Percentiles rank a stretch among this genome's conserved stretches.
Evolutionary conservation across 2,113 vertebrate genomes (phyloP).

Genomic region (Pyxicephalus adspersus): DNA sequence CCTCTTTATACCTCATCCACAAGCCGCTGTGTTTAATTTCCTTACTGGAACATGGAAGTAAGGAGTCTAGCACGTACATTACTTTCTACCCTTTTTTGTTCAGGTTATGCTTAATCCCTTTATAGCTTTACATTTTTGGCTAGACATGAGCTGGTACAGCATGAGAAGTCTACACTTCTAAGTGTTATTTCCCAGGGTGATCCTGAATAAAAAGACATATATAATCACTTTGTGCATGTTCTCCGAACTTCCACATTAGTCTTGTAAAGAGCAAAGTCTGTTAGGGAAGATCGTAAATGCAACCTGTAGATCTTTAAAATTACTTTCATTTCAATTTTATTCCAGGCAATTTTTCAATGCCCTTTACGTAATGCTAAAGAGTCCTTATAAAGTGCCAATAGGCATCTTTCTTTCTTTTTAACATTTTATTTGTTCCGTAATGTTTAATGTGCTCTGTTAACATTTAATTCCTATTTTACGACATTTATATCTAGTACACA

Average conservation of each 20-base stretch:
- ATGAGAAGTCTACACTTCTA: constrained; percentile 19
- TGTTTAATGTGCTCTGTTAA: not conserved
- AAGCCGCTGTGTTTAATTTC: constrained; percentile 12
- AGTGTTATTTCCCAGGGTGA: constrained; percentile 31
- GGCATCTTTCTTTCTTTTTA: not conserved
- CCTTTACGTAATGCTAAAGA: constrained; percentile 27
- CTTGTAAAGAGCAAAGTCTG: constrained; percentile 13
- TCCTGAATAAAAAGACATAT: constrained; percentile 5
- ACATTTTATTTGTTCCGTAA: constrained; percentile 2
- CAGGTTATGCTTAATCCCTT: not conserved
- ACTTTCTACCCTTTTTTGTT: constrained; percentile 1
- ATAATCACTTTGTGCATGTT: not conserved
- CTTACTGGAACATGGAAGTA: constrained; percentile 17
- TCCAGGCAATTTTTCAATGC: not conserved
- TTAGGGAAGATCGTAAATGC: constrained; percentile 30
- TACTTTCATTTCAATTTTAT: constrained; percentile 12
- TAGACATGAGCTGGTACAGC: constrained; percentile 27
- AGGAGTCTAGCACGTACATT: not conserved
- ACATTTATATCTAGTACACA: not conserved
- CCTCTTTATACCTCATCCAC: not conserved
- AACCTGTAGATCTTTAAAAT: constrained; percentile 25
- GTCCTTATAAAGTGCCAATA: not conserved
- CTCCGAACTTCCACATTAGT: not conserved
- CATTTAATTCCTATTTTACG: constrained; percentile 4
- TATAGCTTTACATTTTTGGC: not conserved